These are phyloP conservation scores for Lamproptera curius DNA, from an alignment of 2,888 invertebrate species.

Conservation along the genomic window DNA sequence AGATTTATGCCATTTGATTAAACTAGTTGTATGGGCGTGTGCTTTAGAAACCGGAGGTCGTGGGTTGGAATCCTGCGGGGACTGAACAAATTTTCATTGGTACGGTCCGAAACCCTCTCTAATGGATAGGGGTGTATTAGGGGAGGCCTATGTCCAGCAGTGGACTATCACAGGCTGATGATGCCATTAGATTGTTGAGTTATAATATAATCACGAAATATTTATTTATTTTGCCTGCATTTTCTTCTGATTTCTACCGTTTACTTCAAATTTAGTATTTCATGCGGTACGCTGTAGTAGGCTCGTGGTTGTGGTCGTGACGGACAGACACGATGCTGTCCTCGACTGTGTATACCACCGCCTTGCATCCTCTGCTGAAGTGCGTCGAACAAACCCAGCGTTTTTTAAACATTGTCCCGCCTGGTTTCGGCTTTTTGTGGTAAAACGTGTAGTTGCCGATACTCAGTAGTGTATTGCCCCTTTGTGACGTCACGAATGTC, in stretches of 20 bases:
- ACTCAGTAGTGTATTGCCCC: constrained; percentile 28
- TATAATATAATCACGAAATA: not conserved
- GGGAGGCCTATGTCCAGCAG: too few species aligned
- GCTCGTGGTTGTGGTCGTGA: constrained; percentile 34
- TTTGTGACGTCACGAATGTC: constrained; percentile 27
- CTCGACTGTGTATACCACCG: constrained; percentile 32
- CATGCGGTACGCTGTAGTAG: not conserved
- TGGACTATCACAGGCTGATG: too few species aligned
- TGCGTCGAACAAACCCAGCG: constrained; percentile 39
- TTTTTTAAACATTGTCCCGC: constrained; percentile 25
- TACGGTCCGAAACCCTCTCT: not conserved
- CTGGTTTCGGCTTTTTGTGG: constrained; percentile 22
- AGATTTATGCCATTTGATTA: not conserved
- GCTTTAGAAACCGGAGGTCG: too few species aligned
- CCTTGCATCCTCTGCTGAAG: constrained; percentile 32
- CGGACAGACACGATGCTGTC: constrained; percentile 28
- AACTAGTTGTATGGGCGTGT: too few species aligned
- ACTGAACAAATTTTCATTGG: not conserved
- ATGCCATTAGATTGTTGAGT: not conserved
- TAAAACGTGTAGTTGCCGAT: constrained; percentile 30
- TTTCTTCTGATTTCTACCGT: too few species aligned
- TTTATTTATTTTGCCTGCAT: not conserved
- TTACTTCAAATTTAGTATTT: not conserved
- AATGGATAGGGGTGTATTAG: too few species aligned
- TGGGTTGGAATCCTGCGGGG: too few species aligned